A percentile compares a stretch with the other conserved stretches of the same genome.
These are phyloP conservation scores for Phenacoccus solenopsis DNA, from an alignment of 1,140 invertebrate genomes.

Conservation along the genomic window DNA sequence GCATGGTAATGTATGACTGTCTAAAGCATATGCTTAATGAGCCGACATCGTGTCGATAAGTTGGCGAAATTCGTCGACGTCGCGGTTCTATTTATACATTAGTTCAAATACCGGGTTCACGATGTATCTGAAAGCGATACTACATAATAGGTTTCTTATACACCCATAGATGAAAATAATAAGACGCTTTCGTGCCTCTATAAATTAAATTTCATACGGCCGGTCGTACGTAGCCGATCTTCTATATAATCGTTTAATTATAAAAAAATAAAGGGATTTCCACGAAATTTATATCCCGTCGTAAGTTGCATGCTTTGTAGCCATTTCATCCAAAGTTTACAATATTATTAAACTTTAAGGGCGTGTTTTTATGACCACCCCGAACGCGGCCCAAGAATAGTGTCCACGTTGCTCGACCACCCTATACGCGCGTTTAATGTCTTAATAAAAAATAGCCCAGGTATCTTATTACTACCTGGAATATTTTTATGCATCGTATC, in stretches of 20 bases:
- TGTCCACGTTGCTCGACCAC: not conserved
- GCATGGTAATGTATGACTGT: too few species aligned
- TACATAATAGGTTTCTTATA: too few species aligned
- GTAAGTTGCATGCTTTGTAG: not conserved
- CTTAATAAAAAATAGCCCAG: not conserved
- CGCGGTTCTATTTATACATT: too few species aligned
- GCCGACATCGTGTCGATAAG: not conserved
- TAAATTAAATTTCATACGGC: not conserved
- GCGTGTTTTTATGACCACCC: not conserved
- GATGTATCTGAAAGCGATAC: too few species aligned
- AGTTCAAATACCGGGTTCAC: too few species aligned
- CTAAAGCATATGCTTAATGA: not conserved
- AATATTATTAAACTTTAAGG: constrained; percentile 3
- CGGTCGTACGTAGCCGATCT: not conserved
- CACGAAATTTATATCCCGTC: not conserved
- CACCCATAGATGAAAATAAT: too few species aligned
- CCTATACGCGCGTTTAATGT: not conserved
- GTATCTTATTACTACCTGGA: constrained; percentile 1
- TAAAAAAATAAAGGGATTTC: not conserved
- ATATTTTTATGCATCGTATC: not conserved
- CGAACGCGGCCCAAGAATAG: not conserved
- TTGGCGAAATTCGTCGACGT: too few species aligned
- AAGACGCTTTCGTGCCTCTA: not conserved
- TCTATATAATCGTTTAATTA: not conserved
- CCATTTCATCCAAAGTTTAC: not conserved